Percentiles rank a stretch among this genome's conserved stretches.
phyloP scores from a whole-genome alignment of 35 echinoderm and acorn worm species.

The Chiridota heheva region DNA sequence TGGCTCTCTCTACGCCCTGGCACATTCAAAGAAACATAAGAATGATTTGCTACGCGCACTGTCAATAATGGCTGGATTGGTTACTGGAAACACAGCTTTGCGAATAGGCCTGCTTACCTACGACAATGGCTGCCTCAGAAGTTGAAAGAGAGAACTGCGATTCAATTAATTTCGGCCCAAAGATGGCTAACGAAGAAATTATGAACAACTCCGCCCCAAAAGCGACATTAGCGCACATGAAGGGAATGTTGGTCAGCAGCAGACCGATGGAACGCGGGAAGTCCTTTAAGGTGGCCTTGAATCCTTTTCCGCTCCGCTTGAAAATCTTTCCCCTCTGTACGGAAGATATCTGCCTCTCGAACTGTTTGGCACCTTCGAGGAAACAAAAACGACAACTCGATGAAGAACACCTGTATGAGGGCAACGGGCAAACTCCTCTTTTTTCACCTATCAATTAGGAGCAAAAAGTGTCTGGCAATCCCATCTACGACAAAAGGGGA shows the following conservation, averaged over 20 bases:
- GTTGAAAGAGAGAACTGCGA: constrained; percentile 81
- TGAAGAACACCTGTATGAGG: no score
- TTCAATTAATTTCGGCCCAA: constrained; percentile 90
- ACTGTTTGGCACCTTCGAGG: no score
- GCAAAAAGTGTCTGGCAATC: no score
- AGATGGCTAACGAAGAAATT: constrained; percentile 65
- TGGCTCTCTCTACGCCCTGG: background rate
- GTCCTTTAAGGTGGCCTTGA: constrained; percentile 52
- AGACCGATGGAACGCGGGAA: constrained; percentile 68
- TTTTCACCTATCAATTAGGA: no score
- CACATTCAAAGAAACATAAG: no score
- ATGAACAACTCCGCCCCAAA: constrained; percentile 74
- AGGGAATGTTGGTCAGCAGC: constrained; percentile 67
- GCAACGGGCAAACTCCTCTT: no score
- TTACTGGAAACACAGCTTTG: background rate
- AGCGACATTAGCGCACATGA: constrained; percentile 57
- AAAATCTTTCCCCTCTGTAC: constrained; percentile 52
- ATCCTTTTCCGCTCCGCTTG: constrained; percentile 14
- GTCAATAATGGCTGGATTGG: no score
- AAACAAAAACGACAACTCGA: no score
- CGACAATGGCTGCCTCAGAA: constrained; percentile 64
- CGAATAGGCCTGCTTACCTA: constrained; percentile 34
- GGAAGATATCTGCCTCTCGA: background rate
- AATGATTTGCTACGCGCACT: no score
- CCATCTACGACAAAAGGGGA: no score